Evolutionary conservation across 2,797 vertebrate species (phyloP).

Genomic region (Manis crassicaudata): DNA sequence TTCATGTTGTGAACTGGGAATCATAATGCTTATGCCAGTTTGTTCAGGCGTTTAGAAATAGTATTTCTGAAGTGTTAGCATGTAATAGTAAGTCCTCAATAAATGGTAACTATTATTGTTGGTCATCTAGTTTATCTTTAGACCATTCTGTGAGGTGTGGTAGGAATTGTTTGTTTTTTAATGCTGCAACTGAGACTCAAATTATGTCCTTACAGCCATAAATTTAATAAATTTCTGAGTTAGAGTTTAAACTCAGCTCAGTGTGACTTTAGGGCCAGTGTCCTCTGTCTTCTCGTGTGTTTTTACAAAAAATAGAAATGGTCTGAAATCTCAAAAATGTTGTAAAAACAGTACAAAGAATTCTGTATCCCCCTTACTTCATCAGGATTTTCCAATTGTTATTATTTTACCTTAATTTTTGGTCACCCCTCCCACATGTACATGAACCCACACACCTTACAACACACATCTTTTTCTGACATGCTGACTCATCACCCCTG

Average conservation of each 20-base stretch:
- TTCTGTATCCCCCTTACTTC: neutral
- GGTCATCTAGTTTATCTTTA: neutral
- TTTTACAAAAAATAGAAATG: neutral
- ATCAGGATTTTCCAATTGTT: neutral
- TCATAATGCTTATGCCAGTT: neutral
- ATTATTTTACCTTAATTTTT: neutral
- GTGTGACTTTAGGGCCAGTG: neutral
- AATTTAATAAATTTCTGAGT: neutral
- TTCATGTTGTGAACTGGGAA: neutral
- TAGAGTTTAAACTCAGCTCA: constrained; percentile 29
- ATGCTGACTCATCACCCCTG: neutral
- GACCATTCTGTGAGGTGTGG: neutral
- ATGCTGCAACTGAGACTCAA: neutral
- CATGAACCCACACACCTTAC: neutral
- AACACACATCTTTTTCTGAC: neutral
- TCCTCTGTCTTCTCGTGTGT: neutral
- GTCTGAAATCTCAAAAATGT: neutral
- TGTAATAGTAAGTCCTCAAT: neutral
- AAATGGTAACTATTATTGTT: neutral
- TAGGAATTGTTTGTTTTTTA: neutral
- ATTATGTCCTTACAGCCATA: neutral
- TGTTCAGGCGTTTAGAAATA: constrained; percentile 8
- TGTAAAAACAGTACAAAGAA: neutral
- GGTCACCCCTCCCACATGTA: rapidly evolving
- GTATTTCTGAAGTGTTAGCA: constrained; percentile 20